These are phyloP conservation scores for Tenthredo mesomela DNA, from an alignment of 2,888 invertebrate species.

Conservation along the genomic window DNA sequence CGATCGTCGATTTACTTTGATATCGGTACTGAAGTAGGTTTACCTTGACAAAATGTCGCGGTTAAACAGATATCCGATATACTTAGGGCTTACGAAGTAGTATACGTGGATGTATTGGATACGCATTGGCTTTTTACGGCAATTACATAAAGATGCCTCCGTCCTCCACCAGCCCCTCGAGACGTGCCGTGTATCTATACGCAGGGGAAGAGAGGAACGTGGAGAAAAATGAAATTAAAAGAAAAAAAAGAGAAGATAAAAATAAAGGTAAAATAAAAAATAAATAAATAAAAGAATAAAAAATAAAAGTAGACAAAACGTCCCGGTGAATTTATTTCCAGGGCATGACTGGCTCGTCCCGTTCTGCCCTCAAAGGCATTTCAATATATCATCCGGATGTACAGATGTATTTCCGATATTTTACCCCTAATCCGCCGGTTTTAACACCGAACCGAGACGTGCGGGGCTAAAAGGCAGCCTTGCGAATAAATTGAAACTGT, in stretches of 20 bases:
- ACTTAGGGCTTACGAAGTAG: background rate
- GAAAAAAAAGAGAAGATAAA: background rate
- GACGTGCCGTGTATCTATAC: background rate
- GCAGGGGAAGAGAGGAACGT: background rate
- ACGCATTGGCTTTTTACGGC: slow-evolving; percentile 2
- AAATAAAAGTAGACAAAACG: slow-evolving; percentile 38
- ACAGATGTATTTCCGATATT: slow-evolving; percentile 67
- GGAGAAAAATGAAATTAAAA: background rate
- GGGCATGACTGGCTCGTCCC: slow-evolving; percentile 45
- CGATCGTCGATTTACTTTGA: background rate
- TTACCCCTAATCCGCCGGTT: slow-evolving; percentile 57
- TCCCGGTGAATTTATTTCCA: slow-evolving; percentile 45
- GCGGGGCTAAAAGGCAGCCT: slow-evolving; percentile 54
- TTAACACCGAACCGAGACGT: slow-evolving; percentile 52
- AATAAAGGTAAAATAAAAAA: slow-evolving; percentile 11
- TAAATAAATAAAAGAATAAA: background rate
- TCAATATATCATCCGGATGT: slow-evolving; percentile 52
- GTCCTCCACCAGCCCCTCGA: background rate
- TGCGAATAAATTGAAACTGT: slow-evolving; percentile 73
- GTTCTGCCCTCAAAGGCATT: slow-evolving; percentile 36
- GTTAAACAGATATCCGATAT: background rate
- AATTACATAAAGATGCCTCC: slow-evolving; percentile 14
- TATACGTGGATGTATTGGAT: background rate
- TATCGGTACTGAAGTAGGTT: background rate
- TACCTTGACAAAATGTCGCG: background rate